These are phyloP conservation scores for Sterna hirundo DNA, from an alignment of 2,113 vertebrate species.

Conservation along the genomic window DNA sequence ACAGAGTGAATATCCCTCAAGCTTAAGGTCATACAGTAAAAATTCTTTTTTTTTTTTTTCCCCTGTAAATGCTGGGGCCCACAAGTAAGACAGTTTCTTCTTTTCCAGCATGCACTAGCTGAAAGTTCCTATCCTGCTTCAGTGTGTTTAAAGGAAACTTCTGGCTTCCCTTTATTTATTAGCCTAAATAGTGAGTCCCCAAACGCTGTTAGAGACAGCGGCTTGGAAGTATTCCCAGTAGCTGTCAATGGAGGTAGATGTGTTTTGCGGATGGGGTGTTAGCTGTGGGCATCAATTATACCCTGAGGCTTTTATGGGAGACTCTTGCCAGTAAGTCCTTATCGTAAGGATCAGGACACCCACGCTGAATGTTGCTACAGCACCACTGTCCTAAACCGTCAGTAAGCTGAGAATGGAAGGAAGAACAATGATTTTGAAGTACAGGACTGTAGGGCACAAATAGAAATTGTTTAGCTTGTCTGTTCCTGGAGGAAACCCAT, in stretches of 20 bases:
- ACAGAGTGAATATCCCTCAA: background rate
- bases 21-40: background rate
- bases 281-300: accelerated
- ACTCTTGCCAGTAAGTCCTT: background rate
- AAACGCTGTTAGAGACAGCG: background rate
- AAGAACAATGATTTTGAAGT: background rate
- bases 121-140: background rate
- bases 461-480: background rate
- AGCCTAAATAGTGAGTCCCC: background rate
- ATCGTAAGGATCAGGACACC: background rate
- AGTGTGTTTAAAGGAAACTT: background rate
- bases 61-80: background rate
- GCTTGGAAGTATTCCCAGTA: background rate
- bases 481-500: background rate
- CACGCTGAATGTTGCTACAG: background rate
- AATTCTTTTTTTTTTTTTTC: accelerated
- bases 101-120: background rate
- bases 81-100: background rate
- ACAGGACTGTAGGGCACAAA: accelerated
- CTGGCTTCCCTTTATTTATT: background rate
- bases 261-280: accelerated
- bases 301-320: background rate
- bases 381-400: background rate
- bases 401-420: background rate
- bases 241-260: background rate